Percentiles rank a stretch among this genome's conserved stretches.
phyloP scores from a whole-genome alignment of 2,797 vertebrate species.

The Moxostoma hubbsi region DNA sequence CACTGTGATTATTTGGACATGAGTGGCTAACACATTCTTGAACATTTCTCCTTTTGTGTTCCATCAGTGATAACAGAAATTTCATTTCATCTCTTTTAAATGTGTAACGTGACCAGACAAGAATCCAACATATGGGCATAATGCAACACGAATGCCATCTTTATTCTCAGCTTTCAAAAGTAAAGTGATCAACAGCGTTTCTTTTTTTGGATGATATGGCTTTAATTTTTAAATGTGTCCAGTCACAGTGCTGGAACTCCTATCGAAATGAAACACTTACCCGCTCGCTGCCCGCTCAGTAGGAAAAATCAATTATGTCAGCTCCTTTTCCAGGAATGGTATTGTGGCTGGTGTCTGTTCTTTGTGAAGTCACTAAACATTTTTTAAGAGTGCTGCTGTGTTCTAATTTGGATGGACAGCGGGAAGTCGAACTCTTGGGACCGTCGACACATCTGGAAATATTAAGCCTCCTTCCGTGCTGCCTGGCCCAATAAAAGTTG shows the following conservation, averaged over 20 bases:
- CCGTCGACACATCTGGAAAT: slow-evolving; percentile 57
- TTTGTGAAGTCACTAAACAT: slow-evolving; percentile 44
- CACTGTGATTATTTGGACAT: too few species aligned
- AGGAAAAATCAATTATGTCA: slow-evolving; percentile 57
- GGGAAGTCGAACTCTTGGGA: slow-evolving; percentile 35
- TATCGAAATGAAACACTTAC: slow-evolving; percentile 50
- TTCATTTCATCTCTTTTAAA: neutral
- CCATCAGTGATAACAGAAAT: too few species aligned
- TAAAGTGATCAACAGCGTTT: neutral
- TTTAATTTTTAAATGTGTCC: slow-evolving; percentile 50
- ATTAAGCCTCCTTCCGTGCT: slow-evolving; percentile 33
- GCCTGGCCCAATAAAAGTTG: slow-evolving; percentile 50
- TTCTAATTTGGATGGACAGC: slow-evolving; percentile 38
- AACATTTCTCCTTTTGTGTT: too few species aligned
- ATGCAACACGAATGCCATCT: neutral
- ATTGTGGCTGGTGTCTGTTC: slow-evolving; percentile 37
- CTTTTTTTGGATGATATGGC: slow-evolving; percentile 18
- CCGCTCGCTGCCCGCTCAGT: slow-evolving; percentile 21
- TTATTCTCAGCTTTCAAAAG: slow-evolving; percentile 1
- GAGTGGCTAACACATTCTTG: too few species aligned
- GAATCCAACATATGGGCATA: neutral
- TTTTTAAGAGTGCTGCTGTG: slow-evolving; percentile 40
- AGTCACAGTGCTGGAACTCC: slow-evolving; percentile 50
- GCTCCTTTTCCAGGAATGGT: slow-evolving; percentile 53
- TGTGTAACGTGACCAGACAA: neutral